phyloP scores from a whole-genome alignment of 2,888 invertebrate species.

The Sepiola atlantica region DNA sequence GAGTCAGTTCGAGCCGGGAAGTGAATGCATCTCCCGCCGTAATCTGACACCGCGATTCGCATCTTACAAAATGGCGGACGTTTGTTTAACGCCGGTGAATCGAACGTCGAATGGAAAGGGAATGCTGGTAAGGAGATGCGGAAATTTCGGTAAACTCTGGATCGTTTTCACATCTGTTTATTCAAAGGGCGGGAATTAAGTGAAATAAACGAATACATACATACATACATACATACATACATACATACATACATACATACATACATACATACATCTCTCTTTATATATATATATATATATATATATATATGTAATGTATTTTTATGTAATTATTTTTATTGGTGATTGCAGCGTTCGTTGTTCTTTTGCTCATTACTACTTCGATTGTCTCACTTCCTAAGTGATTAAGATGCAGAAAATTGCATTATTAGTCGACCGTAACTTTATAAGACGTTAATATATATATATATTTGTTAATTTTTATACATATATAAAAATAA shows the following conservation, averaged over 20 bases:
- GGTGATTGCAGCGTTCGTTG: too few species aligned
- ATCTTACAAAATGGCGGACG: neutral
- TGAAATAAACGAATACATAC: neutral
- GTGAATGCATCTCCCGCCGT: neutral
- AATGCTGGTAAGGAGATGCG: neutral
- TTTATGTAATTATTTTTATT: too few species aligned
- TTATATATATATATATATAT: too few species aligned
- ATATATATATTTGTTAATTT: constrained; percentile 37
- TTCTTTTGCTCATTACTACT: too few species aligned
- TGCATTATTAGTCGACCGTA: too few species aligned
- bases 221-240: neutral
- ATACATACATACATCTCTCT: neutral
- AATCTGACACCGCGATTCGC: neutral
- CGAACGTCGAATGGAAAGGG: neutral
- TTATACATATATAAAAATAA: too few species aligned
- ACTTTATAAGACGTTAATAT: too few species aligned
- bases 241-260: neutral
- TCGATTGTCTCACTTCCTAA: too few species aligned
- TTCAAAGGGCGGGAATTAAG: neutral
- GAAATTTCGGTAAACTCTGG: neutral
- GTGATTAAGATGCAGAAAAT: too few species aligned
- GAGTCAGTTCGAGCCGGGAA: neutral
- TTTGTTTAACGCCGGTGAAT: neutral
- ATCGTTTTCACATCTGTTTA: neutral
- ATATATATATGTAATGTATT: too few species aligned